Evolutionary conservation across 2,888 invertebrate species (phyloP), one percentile per base, ranked within the genome.

Genomic region (Amorpha juglandis): DNA sequence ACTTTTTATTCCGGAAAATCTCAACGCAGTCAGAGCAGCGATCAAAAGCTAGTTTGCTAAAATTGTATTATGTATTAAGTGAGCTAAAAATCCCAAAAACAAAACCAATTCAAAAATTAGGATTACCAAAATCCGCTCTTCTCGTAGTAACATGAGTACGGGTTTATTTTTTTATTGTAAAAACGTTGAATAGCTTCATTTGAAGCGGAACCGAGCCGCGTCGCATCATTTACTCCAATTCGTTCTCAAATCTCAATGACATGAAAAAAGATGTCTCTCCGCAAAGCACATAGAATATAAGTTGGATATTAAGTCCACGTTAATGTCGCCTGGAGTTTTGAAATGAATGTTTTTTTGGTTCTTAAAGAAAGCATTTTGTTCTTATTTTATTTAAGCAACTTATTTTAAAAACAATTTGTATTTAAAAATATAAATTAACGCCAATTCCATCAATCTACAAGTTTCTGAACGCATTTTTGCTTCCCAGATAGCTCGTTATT

Each of bases 111-210:
- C n/a, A 51, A 51, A 11, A 51, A 11, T 16, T 51, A 6, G 7
- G 1, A 11, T 55, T 21, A 53, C 21, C 14, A 4, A 53, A 35
- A 19, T 11, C 21, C 52, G 53, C 58, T 55, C 21, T 19, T 35
- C 35, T 58, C 16, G 21, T 1, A 8, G 6, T 2, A 66, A 63
- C 33, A 21, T 51, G 53, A 51, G 19, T 55, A 19, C 2, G 7
- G 42, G 48, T 42, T 62, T 68, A 66, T 19, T 19, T 62, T 62
- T 42, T 66, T 68, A 66, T 68, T 68, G 64, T 68, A 53, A 68
- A 66, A 64, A 64, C 53, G 47, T 63, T 68, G 68, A 68, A 68
- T 66, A 48, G 66, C 52, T 63, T 66, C 68, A 68, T 68, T 53
- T 50, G 66, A 63, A 65, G 66, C 63, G 68, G 53, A 66, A 68